A percentile compares a stretch with the other conserved stretches of the same genome.
Evolutionary conservation across 2,797 vertebrate genomes (phyloP).

Genomic region (Australoheros facetus): DNA sequence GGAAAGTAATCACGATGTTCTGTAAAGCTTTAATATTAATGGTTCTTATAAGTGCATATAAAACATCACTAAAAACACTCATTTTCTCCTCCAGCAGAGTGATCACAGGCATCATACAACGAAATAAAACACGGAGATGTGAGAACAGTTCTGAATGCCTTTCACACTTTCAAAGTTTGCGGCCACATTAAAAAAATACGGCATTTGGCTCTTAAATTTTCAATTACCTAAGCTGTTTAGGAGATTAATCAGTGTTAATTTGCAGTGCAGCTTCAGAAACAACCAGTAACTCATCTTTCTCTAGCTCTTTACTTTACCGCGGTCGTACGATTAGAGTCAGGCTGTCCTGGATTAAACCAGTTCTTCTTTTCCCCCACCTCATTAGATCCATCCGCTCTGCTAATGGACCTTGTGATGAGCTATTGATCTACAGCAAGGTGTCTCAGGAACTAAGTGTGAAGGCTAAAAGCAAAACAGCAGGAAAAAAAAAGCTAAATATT

Average conservation of each 20-base stretch:
- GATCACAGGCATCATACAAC: conserved; percentile 24
- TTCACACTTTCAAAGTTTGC: neutral
- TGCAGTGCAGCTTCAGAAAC: conserved; percentile 33
- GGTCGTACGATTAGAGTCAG: conserved; percentile 35
- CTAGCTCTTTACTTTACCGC: neutral
- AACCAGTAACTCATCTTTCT: conserved; percentile 21
- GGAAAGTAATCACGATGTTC: conserved; percentile 63
- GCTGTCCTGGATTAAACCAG: conserved; percentile 52
- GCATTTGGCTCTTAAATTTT: conserved; percentile 11
- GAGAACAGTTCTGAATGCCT: neutral
- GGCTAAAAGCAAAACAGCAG: conserved; percentile 21
- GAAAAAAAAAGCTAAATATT: conserved; percentile 16
- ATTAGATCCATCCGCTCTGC: conserved; percentile 75
- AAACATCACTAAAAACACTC: conserved; percentile 34
- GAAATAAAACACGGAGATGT: conserved; percentile 31
- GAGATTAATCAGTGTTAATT: conserved; percentile 49
- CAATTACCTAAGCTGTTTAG: conserved; percentile 2
- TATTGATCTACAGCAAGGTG: conserved; percentile 77
- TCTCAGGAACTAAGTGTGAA: conserved; percentile 47
- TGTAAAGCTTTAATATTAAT: conserved; percentile 64
- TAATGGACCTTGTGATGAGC: conserved; percentile 82
- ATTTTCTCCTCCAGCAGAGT: conserved; percentile 12
- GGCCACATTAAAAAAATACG: neutral
- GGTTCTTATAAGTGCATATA: conserved; percentile 41
- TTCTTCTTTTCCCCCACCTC: conserved; percentile 57